phyloP scores from a whole-genome alignment of 1,140 invertebrate genomes.

The Drosophila nikananu region DNA sequence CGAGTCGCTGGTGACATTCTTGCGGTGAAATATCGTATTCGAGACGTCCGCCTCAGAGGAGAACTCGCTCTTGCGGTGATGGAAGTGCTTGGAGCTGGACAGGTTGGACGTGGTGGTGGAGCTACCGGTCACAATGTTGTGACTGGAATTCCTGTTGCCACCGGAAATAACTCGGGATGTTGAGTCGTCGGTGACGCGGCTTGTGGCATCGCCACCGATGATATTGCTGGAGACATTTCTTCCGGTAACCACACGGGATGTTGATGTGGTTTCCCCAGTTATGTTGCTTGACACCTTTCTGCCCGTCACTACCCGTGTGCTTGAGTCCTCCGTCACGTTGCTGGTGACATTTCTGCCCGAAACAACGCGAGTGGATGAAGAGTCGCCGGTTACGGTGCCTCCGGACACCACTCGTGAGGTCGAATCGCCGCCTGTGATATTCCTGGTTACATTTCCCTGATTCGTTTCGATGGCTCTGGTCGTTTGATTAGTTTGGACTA shows the following conservation, averaged over 20 bases:
- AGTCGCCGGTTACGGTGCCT: slow-evolving; percentile 29
- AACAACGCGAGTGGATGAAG: slow-evolving; percentile 40
- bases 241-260: slow-evolving; percentile 23
- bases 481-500: slow-evolving; percentile 52
- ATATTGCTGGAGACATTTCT: slow-evolving; percentile 32
- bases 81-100: slow-evolving; percentile 72
- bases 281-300: slow-evolving; percentile 34
- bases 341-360: slow-evolving; percentile 23
- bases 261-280: slow-evolving; percentile 31
- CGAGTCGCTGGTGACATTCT: slow-evolving; percentile 85
- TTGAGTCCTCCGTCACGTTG: slow-evolving; percentile 41
- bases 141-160: slow-evolving; percentile 14
- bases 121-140: slow-evolving; percentile 30
- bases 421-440: slow-evolving; percentile 8
- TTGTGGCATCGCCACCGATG: slow-evolving; percentile 19
- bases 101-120: slow-evolving; percentile 43
- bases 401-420: slow-evolving; percentile 21
- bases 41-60: slow-evolving; percentile 90
- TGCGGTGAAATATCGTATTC: slow-evolving; percentile 92
- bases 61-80: slow-evolving; percentile 90
- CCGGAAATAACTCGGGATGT: slow-evolving; percentile 22
- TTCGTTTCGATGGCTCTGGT: slow-evolving; percentile 45
- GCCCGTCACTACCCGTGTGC: slow-evolving; percentile 21
- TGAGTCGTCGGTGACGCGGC: slow-evolving; percentile 21
- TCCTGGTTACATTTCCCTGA: slow-evolving; percentile 19